A percentile compares a stretch with the other conserved stretches of the same genome.
phyloP scores from a whole-genome alignment of 2,113 vertebrate genomes.

The Poecile atricapillus region DNA sequence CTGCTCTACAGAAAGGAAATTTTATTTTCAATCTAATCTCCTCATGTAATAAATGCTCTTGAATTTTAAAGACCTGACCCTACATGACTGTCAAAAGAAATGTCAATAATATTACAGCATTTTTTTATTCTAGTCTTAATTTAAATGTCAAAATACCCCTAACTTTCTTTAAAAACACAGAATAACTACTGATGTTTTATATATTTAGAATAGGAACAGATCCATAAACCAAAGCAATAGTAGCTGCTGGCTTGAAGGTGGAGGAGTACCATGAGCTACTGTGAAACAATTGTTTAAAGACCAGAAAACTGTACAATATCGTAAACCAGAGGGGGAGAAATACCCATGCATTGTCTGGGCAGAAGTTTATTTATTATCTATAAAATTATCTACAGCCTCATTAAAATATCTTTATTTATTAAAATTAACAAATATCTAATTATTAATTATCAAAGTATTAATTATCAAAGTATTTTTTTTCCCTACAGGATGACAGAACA shows the following conservation, averaged over 20 bases:
- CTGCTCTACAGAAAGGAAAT: not conserved
- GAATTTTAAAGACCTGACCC: not conserved
- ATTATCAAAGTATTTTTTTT: not conserved
- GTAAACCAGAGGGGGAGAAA: fast-evolving
- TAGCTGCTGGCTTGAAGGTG: not conserved
- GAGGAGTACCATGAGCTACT: not conserved
- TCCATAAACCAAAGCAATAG: not conserved
- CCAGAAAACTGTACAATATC: not conserved
- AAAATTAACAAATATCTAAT: not conserved
- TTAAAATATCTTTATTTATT: not conserved
- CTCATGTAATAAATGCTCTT: not conserved
- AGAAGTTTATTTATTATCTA: not conserved
- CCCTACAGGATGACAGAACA: not conserved
- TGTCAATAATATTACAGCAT: not conserved
- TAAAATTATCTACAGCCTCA: not conserved
- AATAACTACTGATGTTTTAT: not conserved
- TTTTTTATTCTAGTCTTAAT: not conserved
- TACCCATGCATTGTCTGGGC: not conserved
- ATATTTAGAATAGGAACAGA: not conserved
- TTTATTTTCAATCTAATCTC: not conserved
- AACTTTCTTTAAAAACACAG: not conserved
- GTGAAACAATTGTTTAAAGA: not conserved
- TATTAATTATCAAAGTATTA: not conserved
- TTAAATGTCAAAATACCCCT: not conserved
- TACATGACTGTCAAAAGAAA: not conserved